Base-by-base conservation (phyloP, 2,797 vertebrate species). In the Eupleurogrammus muticus region DNA sequence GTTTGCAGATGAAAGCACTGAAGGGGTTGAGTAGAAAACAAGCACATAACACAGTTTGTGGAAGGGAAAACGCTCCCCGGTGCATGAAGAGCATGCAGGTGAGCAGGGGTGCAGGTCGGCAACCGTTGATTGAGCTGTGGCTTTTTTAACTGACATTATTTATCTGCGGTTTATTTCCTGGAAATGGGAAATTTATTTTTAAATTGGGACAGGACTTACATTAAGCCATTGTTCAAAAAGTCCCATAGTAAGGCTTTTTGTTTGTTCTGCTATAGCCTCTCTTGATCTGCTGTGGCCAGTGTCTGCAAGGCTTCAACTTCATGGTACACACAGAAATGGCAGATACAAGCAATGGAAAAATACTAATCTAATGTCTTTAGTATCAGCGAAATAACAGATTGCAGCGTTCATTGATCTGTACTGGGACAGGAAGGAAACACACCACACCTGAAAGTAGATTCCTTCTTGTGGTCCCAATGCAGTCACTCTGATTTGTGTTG, bases 41-140 rank as follows among this genome's bases (percentile, higher is more conserved):
- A 81, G 47, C 36, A 58, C 5, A 28, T 36, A 54, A 54, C 35
- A 20, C 38, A 38, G 20, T 58, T 56, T 63, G n/a, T 55, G 17
- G 46, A 66, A 38, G 32, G 28, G 12, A 62, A 38, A 21, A 32
- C 2, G 48, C 50, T 66, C 21, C 24, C 2, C 1, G 50, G 40
- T 66, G 53, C 32, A 66, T 66, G 46, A 60, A 23, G 49, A 47
- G 24, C n/a, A 36, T 62, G 53, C 21, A 60, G 40, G 49, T 64
- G 66, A 21, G 50, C 17, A 5, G 2, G 51, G 38, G 38, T 28
- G 54, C 17, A 62, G 0, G 13, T 38, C 24, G 67, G 50, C 66
- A 51, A 23, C 46, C 56, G 46, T 19, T 42, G 21, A 60, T 17
- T 9, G 36, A 36, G 21, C 32, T 12, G 16, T 48, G 36, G 36